Evolutionary conservation across 2,797 vertebrate species (phyloP).

Genomic region (Helostoma temminkii): DNA sequence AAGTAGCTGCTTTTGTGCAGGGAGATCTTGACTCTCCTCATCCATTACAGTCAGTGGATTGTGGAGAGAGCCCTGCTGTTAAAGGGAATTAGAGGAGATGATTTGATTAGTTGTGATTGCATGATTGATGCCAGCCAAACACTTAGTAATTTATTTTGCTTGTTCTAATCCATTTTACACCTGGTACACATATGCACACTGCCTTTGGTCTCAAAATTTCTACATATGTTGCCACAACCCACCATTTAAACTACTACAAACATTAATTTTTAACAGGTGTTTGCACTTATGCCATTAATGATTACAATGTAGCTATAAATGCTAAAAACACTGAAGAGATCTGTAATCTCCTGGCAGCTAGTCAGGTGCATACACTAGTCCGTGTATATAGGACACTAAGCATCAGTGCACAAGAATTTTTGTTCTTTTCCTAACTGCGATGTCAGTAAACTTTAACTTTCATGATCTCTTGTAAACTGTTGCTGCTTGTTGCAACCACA

Average conservation of each 20-base stretch:
- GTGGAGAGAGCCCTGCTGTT: constrained; percentile 57
- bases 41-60: constrained; percentile 63
- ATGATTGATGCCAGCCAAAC: constrained; percentile 65
- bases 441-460: constrained; percentile 29
- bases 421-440: constrained; percentile 4
- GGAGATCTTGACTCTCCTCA: constrained; percentile 55
- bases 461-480: constrained; percentile 17
- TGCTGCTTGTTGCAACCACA: constrained; percentile 31
- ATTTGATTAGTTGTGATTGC: constrained; percentile 74
- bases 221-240: constrained; percentile 7
- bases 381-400: constrained; percentile 44
- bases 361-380: no score
- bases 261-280: constrained; percentile 22
- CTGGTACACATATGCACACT: constrained; percentile 25
- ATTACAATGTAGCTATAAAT: constrained; percentile 40
- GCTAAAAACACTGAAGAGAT: constrained; percentile 36
- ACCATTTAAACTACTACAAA: constrained; percentile 3
- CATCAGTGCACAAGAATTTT: constrained; percentile 7
- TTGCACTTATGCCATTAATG: constrained; percentile 20
- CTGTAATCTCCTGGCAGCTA: constrained; percentile 52
- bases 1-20: constrained; percentile 38
- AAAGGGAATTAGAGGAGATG: constrained; percentile 63
- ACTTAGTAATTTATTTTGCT: constrained; percentile 54
- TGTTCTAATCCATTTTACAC: constrained; percentile 52
- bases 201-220: constrained; percentile 25